Percentiles rank a stretch among this genome's conserved stretches.
These are phyloP conservation scores for Drosophila crucigera DNA, from an alignment of 2,888 invertebrate species.

Conservation along the genomic window DNA sequence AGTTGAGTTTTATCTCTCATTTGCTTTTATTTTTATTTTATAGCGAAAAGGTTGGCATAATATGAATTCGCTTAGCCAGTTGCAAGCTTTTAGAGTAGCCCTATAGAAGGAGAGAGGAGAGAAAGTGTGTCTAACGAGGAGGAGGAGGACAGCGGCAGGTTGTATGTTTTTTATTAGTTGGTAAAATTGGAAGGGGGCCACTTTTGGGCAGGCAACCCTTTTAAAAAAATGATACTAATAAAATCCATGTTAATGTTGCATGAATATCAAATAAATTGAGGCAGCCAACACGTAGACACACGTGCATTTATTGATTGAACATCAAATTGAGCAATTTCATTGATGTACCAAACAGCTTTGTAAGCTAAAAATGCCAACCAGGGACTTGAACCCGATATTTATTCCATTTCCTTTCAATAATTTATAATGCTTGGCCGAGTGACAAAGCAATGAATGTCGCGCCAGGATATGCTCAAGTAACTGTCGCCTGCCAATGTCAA, in stretches of 20 bases:
- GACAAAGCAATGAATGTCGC: constrained; percentile 71
- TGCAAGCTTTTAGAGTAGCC: constrained; percentile 58
- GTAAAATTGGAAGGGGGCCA: background rate
- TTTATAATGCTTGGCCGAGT: constrained; percentile 61
- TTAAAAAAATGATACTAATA: constrained; percentile 81
- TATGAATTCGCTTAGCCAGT: constrained; percentile 66
- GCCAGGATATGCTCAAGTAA: constrained; percentile 57
- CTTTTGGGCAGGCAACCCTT: constrained; percentile 59
- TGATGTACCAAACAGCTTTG: constrained; percentile 59
- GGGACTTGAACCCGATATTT: constrained; percentile 3
- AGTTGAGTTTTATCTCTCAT: background rate
- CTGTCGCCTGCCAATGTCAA: constrained; percentile 50
- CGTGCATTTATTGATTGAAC: constrained; percentile 77
- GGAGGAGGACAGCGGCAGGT: background rate
- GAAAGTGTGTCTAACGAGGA: constrained; percentile 1
- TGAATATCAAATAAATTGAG: constrained; percentile 80
- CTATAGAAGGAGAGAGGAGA: constrained; percentile 15
- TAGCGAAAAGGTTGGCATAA: constrained; percentile 53
- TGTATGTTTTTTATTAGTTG: constrained; percentile 62
- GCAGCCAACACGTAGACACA: constrained; percentile 69
- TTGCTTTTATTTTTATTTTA: constrained; percentile 33
- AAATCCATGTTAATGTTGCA: constrained; percentile 82
- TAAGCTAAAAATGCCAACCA: constrained; percentile 46
- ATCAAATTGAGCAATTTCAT: constrained; percentile 79
- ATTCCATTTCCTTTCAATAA: constrained; percentile 64